Conservation (phyloP, 92 coral and sea anemone genomes). For the Zoanthus sansibaricus region DNA sequence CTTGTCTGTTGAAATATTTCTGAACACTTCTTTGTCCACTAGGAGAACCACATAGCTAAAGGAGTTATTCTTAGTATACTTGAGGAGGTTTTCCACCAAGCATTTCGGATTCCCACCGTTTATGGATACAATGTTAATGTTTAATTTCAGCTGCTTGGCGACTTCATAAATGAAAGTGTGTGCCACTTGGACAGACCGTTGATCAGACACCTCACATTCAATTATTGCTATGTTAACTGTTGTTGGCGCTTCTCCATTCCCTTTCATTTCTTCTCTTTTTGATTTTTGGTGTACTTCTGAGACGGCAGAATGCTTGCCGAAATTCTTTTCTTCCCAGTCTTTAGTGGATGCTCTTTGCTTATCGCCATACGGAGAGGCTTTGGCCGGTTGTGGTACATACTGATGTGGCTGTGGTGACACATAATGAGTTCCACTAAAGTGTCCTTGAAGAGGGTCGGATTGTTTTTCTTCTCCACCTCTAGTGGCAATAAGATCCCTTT, state of each 20-base stretch:
- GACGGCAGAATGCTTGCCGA: too few species aligned
- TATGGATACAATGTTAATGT: neutral
- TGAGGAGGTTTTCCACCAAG: neutral
- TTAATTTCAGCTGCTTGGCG: neutral
- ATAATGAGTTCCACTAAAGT: neutral
- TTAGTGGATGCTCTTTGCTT: too few species aligned
- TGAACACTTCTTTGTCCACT: too few species aligned
- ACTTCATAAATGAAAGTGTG: neutral
- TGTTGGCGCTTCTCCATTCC: neutral
- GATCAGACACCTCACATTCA: neutral
- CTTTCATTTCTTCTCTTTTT: neutral
- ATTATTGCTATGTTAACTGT: slow-evolving; percentile 33
- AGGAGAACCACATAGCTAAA: too few species aligned
- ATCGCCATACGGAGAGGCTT: neutral
- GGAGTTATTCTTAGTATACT: too few species aligned
- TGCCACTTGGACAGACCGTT: neutral
- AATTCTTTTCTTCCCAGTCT: too few species aligned
- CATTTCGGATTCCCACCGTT: neutral
- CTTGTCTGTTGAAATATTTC: too few species aligned
- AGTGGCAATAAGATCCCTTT: too few species aligned
- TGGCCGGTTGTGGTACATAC: neutral
- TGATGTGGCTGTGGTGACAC: neutral
- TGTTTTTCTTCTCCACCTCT: too few species aligned
- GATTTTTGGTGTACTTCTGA: neutral
- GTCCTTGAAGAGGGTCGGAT: neutral